phyloP scores from a whole-genome alignment of 2,888 invertebrate species.

The Drosophila multiciliata region DNA sequence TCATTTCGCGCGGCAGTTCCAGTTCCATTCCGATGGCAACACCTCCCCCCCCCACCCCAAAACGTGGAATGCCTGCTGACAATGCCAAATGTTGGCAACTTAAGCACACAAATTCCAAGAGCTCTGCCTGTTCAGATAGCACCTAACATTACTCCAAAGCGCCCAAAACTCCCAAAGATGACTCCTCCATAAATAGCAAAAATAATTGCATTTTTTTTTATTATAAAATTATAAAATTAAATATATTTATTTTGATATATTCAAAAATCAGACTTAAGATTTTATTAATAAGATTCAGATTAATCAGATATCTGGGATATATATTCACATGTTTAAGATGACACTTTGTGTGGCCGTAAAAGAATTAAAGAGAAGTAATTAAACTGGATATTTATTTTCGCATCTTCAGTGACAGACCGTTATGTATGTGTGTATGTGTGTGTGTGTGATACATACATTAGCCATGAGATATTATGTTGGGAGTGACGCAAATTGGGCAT shows the following conservation, averaged over 20 bases:
- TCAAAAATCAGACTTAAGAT: not conserved
- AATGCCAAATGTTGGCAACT: not conserved
- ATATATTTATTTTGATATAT: not conserved
- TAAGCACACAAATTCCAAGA: not conserved
- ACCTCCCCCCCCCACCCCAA: not conserved
- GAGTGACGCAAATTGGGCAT: slow-evolving; percentile 12
- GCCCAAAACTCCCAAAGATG: not conserved
- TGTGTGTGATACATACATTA: not conserved
- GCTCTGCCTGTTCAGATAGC: not conserved
- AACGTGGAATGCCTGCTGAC: not conserved
- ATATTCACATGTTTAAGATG: not conserved
- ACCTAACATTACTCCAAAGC: not conserved
- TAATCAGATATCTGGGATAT: no score
- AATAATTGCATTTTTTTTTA: not conserved
- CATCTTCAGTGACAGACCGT: not conserved
- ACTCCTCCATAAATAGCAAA: not conserved
- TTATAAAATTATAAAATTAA: not conserved
- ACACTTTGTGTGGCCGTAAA: not conserved
- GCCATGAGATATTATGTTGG: slow-evolving; percentile 6
- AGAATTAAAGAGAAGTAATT: not conserved
- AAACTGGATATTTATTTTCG: not conserved
- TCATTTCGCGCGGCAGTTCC: slow-evolving; percentile 69
- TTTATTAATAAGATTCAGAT: no score
- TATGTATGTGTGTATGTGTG: not conserved
- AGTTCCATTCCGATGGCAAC: slow-evolving; percentile 25